Base-by-base conservation (phyloP, 2,888 invertebrate species). In the Bruchidius siliquastri region DNA sequence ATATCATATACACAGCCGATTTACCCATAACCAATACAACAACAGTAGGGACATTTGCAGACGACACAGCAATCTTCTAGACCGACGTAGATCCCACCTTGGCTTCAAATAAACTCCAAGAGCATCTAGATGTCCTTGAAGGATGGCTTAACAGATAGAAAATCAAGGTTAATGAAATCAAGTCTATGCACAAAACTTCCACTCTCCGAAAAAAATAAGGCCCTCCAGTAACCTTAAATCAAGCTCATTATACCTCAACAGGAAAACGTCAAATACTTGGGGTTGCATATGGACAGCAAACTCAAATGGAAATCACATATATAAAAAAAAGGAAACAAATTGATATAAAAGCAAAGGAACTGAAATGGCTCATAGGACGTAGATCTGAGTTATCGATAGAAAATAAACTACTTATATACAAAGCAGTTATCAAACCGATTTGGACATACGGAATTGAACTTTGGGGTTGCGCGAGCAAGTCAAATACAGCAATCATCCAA, bases 401-500 rank as follows among this genome's bases (percentile, higher is more conserved):
- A 22, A n/a, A 68, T 20, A 68, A 68, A 22, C 20, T 68, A 22
- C 20, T 21, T 21, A 21, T 68, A 8, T 20, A 68, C 18, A 68
- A 67, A 67, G 21, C 67, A 3, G 21, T 67, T 21, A 22, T 69
- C 6, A 69, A 70, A 22, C 26, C 70, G 1, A 70, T 22, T 22
- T 70, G 70, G 70, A 70, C 26, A 8, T 70, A 70, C 20, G 22
- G 70, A 13, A 30, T 21, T n/a, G 70, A 70, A 22, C 70, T 70
- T 8, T 26, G 18, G 70, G 70, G 26, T 10, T 8, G n/a, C n/a
- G n/a, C n/a, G n/a, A 70, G 32, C 26, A 22, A 22, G 20, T 70
- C 26, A 26, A 21, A 70, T 70, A 22, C n/a, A 1, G 6, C 22
- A 21, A 70, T 70, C 22, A 13, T 70, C 20, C 22, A 70, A 70